phyloP scores from a whole-genome alignment of 2,113 vertebrate species.

The Pycnonotus jocosus region DNA sequence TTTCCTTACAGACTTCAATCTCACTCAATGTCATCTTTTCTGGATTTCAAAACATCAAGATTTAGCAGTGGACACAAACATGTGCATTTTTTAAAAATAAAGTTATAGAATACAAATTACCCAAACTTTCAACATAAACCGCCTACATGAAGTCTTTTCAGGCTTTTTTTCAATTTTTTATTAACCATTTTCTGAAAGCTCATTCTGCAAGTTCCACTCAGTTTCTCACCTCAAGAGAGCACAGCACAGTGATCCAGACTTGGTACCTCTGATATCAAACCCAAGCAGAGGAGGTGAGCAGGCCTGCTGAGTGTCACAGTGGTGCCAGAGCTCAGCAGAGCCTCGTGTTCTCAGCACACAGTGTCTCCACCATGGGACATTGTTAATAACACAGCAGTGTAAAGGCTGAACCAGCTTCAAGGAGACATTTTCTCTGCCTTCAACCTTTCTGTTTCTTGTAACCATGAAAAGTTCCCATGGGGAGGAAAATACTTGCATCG shows the following conservation, averaged over 20 bases:
- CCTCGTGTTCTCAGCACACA: neutral
- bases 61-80: neutral
- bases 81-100: neutral
- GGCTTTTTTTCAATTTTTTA: neutral
- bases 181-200: neutral
- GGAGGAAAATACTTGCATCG: neutral
- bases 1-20: neutral
- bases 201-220: neutral
- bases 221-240: neutral
- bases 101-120: neutral
- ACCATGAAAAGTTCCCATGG: neutral
- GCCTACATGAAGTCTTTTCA: neutral
- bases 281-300: neutral
- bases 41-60: neutral
- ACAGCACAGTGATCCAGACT: neutral
- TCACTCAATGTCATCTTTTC: neutral
- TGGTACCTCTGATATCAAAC: neutral
- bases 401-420: neutral
- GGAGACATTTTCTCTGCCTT: neutral
- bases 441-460: neutral
- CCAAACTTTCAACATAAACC: neutral
- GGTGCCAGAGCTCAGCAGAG: neutral
- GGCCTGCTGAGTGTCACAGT: neutral
- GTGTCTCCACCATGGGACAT: fast-evolving
- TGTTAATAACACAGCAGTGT: neutral